Evolutionary conservation across 2,797 vertebrate species (phyloP).

Genomic region (Acestrorhynchus altus): DNA sequence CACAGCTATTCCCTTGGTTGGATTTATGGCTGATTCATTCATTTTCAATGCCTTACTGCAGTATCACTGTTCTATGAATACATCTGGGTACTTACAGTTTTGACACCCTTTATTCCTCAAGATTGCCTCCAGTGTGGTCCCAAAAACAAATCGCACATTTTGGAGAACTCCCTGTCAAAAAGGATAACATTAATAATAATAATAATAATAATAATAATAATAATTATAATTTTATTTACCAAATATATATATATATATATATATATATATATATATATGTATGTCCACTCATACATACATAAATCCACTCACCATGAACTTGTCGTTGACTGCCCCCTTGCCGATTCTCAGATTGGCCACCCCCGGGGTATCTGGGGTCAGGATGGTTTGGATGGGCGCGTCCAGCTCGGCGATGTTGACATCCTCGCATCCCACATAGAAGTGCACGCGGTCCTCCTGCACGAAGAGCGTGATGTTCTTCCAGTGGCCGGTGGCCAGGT

Average conservation of each 20-base stretch:
- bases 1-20: neutral
- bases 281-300: too few species aligned
- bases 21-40: neutral
- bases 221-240: neutral
- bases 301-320: conserved; percentile 88
- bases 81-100: conserved; percentile 83
- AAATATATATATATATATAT: neutral
- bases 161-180: conserved; percentile 90
- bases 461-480: conserved; percentile 95
- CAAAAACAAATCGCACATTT: conserved; percentile 96
- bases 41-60: neutral
- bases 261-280: too few species aligned
- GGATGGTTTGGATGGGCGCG: conserved; percentile 90
- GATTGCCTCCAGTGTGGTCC: conserved; percentile 92
- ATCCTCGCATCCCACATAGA: conserved; percentile 92
- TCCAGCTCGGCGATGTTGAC: conserved; percentile 90
- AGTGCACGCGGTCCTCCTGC: conserved; percentile 87
- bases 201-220: neutral
- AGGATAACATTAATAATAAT: neutral
- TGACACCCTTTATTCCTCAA: conserved; percentile 97
- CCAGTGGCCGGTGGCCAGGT: conserved; percentile 92
- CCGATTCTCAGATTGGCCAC: conserved; percentile 86
- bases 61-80: neutral
- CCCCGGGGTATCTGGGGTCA: conserved; percentile 85
- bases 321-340: conserved; percentile 92